These are phyloP conservation scores for Steatornis caripensis DNA, from an alignment of 2,113 vertebrate genomes.

Conservation along the genomic window DNA sequence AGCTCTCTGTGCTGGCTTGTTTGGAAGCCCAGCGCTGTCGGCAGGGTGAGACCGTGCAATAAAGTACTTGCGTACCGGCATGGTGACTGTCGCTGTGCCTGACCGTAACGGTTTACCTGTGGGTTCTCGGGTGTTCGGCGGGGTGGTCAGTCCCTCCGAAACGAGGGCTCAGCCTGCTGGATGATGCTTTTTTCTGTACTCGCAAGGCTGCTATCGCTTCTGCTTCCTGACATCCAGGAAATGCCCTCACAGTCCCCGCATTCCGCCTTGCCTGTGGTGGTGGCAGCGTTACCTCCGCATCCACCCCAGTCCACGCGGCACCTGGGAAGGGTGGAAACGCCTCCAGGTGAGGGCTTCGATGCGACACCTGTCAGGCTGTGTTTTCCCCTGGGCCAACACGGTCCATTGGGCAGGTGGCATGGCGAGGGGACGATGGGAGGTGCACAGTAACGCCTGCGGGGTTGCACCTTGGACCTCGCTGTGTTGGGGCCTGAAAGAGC, in stretches of 20 bases:
- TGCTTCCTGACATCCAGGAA: background rate
- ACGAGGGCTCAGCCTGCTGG: background rate
- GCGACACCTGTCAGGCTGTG: fast-evolving
- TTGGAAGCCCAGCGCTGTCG: background rate
- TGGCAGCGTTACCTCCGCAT: background rate
- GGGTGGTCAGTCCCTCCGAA: background rate
- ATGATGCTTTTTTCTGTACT: background rate
- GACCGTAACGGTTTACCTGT: fast-evolving
- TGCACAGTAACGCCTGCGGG: background rate
- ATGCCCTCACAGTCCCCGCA: background rate
- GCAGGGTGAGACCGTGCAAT: background rate
- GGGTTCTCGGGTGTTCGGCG: background rate
- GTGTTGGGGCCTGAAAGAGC: fast-evolving
- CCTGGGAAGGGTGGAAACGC: background rate
- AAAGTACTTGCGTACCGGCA: background rate
- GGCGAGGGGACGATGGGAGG: background rate
- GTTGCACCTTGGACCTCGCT: background rate
- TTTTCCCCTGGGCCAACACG: background rate
- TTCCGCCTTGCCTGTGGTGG: background rate
- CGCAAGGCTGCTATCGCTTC: background rate
- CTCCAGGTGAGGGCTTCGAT: fast-evolving
- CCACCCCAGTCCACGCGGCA: fast-evolving
- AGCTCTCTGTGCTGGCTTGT: too few species aligned
- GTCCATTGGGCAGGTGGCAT: background rate
- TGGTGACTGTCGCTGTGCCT: background rate